A percentile compares a stretch with the other conserved stretches of the same genome.
phyloP scores from a whole-genome alignment of 2,797 vertebrate species.

The Anomalospiza imberbis region DNA sequence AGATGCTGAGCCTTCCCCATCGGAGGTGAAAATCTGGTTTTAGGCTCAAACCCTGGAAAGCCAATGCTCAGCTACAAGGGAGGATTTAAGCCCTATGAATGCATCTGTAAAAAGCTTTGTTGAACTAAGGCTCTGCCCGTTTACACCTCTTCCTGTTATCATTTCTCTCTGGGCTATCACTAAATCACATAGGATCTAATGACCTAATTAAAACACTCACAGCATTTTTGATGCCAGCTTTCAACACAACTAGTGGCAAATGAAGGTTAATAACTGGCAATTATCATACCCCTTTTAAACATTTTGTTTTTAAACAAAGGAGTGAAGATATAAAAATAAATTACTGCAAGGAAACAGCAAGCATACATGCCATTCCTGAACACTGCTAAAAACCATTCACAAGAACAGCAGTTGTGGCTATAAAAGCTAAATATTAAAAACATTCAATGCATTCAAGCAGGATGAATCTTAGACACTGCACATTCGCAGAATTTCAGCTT shows the following conservation, averaged over 20 bases:
- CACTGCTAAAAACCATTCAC: not conserved
- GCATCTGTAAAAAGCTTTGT: not conserved
- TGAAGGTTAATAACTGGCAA: slow-evolving; percentile 42
- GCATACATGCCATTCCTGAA: not conserved
- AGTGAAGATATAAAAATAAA: slow-evolving; percentile 20
- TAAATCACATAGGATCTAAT: slow-evolving; percentile 29
- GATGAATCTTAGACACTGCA: not conserved
- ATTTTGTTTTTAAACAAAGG: slow-evolving; percentile 12
- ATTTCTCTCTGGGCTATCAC: slow-evolving; percentile 4
- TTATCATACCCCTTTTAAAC: slow-evolving; percentile 17
- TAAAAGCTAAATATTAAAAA: not conserved
- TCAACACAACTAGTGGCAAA: slow-evolving; percentile 10
- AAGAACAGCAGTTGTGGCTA: not conserved
- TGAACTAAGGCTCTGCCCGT: not conserved
- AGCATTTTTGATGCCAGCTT: slow-evolving; percentile 8
- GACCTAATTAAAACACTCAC: slow-evolving; percentile 38
- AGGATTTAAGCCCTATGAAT: not conserved
- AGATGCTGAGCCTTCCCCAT: not conserved
- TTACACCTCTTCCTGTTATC: not conserved
- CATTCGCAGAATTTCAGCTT: not conserved
- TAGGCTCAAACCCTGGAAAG: not conserved
- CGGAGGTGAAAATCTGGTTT: not conserved
- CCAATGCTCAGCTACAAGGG: not conserved
- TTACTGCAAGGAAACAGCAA: slow-evolving; percentile 7
- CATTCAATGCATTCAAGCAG: not conserved